phyloP scores from a whole-genome alignment of 2,797 vertebrate species.

The Peromyscus nudipes region DNA sequence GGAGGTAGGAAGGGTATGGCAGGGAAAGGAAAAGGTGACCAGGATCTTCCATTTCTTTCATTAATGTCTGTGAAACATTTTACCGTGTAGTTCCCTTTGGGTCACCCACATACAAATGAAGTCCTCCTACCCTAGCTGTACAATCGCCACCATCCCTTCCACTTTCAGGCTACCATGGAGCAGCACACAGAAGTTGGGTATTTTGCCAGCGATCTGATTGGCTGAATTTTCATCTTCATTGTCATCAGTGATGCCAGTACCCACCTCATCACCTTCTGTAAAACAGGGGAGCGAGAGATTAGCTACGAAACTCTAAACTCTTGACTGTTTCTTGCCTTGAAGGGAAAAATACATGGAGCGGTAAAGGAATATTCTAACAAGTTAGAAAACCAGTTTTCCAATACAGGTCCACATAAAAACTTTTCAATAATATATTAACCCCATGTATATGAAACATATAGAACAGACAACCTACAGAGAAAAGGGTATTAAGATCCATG shows the following conservation, averaged over 20 bases:
- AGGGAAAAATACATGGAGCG: neutral
- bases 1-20: neutral
- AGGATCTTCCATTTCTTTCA: neutral
- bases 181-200: conserved; percentile 98
- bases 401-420: conserved; percentile 1
- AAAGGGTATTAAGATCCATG: neutral
- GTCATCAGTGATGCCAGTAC: conserved; percentile 95
- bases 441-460: conserved; percentile 39
- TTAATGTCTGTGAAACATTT: conserved; percentile 29
- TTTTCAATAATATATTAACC: conserved; percentile 50
- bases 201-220: conserved; percentile 98
- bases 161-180: conserved; percentile 98
- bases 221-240: conserved; percentile 97
- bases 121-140: conserved; percentile 95
- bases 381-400: conserved; percentile 46
- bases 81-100: neutral
- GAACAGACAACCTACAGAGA: conserved; percentile 23
- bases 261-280: conserved; percentile 96
- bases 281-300: conserved; percentile 61
- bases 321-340: conserved; percentile 12
- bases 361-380: conserved; percentile 34
- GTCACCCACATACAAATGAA: conserved; percentile 10
- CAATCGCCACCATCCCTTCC: conserved; percentile 99
- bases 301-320: conserved; percentile 9
- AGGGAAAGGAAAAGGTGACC: neutral